A percentile compares a stretch with the other conserved stretches of the same genome.
Conservation (phyloP, 2,797 vertebrate species). For the Thaleichthys pacificus region DNA sequence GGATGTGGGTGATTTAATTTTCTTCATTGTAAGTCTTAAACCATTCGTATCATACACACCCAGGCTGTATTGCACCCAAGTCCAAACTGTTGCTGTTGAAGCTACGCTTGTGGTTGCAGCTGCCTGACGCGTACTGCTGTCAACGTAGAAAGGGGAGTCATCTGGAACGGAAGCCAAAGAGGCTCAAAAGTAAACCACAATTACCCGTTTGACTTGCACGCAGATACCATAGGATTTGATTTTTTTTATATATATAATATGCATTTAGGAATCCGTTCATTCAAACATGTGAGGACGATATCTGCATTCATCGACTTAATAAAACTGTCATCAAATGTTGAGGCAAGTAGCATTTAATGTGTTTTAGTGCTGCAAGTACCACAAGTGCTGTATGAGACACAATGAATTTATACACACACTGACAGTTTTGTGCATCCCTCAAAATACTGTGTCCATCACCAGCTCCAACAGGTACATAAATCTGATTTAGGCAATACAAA, state of each 20-base stretch:
- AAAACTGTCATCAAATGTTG: neutral
- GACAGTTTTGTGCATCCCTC: neutral
- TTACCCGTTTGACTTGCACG: neutral
- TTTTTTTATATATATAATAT: too few species aligned
- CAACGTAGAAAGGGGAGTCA: conserved; percentile 68
- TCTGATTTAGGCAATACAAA: neutral
- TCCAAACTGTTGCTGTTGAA: conserved; percentile 51
- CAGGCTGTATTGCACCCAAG: conserved; percentile 20
- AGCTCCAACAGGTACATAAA: neutral
- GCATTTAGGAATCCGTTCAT: too few species aligned
- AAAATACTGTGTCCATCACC: neutral
- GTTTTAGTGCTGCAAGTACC: neutral
- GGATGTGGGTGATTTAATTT: conserved; percentile 54
- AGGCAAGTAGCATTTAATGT: neutral
- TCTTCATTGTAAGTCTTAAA: conserved; percentile 65
- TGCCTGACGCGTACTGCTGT: conserved; percentile 35
- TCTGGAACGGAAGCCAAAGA: conserved; percentile 69
- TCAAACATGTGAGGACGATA: too few species aligned
- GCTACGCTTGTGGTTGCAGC: conserved; percentile 27
- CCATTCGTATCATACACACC: conserved; percentile 45
- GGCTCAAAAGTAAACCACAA: conserved; percentile 35
- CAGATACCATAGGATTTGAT: neutral
- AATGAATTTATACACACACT: neutral
- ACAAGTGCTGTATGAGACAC: neutral
- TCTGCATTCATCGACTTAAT: too few species aligned